Conservation (phyloP, 2,113 vertebrate species). For the Butorides virescens region DNA sequence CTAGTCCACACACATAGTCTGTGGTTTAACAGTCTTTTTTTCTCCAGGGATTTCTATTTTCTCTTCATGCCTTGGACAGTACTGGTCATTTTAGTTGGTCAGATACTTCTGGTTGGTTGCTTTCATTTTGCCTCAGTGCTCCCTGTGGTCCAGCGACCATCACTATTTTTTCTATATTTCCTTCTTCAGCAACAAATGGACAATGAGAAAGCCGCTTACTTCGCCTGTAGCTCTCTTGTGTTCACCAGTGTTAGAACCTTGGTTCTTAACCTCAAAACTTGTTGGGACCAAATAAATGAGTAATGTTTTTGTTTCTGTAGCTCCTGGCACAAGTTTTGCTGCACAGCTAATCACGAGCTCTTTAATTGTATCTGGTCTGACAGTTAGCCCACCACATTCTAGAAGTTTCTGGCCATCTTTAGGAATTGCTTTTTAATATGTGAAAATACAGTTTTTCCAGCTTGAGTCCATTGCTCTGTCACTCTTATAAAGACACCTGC, state of each 20-base stretch:
- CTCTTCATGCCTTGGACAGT: neutral
- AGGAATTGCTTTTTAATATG: neutral
- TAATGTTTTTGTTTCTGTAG: neutral
- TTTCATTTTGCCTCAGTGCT: neutral
- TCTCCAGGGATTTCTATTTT: neutral
- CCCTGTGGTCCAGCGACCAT: neutral
- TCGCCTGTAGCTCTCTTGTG: neutral
- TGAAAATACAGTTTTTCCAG: neutral
- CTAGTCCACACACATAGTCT: neutral
- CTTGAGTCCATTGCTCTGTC: neutral
- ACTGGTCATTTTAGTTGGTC: neutral
- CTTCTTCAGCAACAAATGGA: neutral
- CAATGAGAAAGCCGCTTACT: neutral
- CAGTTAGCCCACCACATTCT: neutral
- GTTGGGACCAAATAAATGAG: neutral
- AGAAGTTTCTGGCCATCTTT: neutral
- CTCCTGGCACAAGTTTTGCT: neutral
- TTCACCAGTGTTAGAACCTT: neutral
- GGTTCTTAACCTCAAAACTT: neutral
- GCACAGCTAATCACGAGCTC: neutral
- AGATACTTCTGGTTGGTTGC: neutral
- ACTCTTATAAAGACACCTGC: neutral
- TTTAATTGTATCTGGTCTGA: neutral
- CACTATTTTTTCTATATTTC: neutral
- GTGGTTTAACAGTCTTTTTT: neutral